These are phyloP conservation scores for Cettia cetti DNA, from an alignment of 2,113 vertebrate genomes.

Conservation along the genomic window DNA sequence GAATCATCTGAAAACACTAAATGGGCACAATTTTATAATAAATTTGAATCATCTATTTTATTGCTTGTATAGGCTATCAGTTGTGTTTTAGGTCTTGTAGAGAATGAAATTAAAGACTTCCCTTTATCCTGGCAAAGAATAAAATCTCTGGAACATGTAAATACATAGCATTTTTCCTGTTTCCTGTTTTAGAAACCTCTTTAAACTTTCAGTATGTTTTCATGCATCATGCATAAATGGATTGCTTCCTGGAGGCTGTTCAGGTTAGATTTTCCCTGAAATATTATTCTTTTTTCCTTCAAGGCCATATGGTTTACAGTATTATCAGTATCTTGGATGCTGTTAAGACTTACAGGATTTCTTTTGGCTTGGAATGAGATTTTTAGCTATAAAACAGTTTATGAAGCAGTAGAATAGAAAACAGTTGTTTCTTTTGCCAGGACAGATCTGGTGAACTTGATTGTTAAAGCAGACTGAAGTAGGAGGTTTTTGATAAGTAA, in stretches of 20 bases:
- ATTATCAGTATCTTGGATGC: background rate
- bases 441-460: background rate
- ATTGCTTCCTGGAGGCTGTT: background rate
- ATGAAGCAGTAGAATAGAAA: background rate
- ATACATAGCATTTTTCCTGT: background rate
- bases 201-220: background rate
- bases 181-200: slow-evolving; percentile 3
- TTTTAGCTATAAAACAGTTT: background rate
- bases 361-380: background rate
- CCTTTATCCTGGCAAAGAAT: background rate
- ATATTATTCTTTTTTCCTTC: background rate
- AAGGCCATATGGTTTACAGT: background rate
- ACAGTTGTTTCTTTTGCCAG: background rate
- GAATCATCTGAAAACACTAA: background rate
- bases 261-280: background rate
- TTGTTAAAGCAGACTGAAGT: background rate
- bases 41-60: background rate
- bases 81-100: background rate
- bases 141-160: background rate
- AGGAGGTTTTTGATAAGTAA: background rate
- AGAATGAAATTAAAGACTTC: background rate
- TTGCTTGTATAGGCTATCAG: background rate
- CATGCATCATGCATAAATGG: background rate
- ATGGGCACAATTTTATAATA: background rate
- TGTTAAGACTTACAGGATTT: background rate